Percentiles rank a stretch among this genome's conserved stretches.
These are phyloP conservation scores for Clunio marinus DNA, from an alignment of 2,888 invertebrate genomes.

Conservation along the genomic window DNA sequence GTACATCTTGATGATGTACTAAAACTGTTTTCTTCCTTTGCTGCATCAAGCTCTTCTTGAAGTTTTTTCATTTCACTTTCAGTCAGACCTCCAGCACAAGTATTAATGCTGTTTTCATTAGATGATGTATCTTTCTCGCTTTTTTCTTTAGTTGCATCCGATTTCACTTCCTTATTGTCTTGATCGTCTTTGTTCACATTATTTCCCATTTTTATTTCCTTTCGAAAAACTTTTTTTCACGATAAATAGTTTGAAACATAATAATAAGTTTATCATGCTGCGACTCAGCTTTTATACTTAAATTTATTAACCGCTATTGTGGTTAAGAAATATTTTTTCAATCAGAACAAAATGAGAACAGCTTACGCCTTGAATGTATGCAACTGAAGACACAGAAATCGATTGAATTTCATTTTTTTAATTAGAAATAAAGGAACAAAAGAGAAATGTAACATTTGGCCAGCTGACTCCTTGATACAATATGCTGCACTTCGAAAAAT, in stretches of 20 bases:
- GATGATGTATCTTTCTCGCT: neutral
- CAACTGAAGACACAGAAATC: neutral
- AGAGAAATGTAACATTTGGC: slow-evolving; percentile 14
- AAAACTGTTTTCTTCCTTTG: slow-evolving; percentile 7
- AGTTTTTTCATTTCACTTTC: neutral
- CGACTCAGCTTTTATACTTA: too few relatives aligned
- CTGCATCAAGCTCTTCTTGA: slow-evolving; percentile 21
- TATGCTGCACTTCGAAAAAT: slow-evolving; percentile 30
- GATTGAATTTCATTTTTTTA: neutral
- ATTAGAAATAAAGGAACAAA: neutral
- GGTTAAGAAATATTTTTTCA: too few relatives aligned
- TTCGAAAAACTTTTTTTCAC: too few relatives aligned
- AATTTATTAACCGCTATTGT: too few relatives aligned
- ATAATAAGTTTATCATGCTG: too few relatives aligned
- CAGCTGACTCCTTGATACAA: slow-evolving; percentile 2
- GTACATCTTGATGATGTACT: slow-evolving; percentile 15
- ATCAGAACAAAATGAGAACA: too few relatives aligned
- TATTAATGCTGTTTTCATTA: neutral
- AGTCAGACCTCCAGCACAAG: slow-evolving; percentile 19
- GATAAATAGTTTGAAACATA: too few relatives aligned
- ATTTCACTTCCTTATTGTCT: neutral
- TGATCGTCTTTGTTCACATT: slow-evolving; percentile 17
- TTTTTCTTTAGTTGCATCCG: neutral
- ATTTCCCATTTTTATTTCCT: slow-evolving; percentile 15
- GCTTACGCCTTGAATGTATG: slow-evolving; percentile 11